phyloP scores from a whole-genome alignment of 1,140 invertebrate genomes.

The Micrasema minimum region DNA sequence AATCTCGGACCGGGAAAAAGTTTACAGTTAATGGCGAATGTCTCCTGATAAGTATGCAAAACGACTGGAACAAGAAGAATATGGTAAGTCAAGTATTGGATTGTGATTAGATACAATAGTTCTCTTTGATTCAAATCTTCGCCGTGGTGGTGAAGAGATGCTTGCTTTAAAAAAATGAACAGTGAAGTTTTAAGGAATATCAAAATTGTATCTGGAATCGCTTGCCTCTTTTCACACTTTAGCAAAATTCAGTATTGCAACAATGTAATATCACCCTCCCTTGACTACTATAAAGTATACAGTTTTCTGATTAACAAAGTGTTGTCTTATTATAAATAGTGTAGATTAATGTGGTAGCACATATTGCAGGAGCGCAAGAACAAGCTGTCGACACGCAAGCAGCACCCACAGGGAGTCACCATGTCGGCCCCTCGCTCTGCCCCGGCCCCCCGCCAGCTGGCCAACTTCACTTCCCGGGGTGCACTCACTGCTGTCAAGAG shows the following conservation, averaged over 20 bases:
- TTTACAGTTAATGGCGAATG: slow-evolving; percentile 72
- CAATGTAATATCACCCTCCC: too few relatives aligned
- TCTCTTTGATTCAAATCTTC: too few relatives aligned
- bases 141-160: too few relatives aligned
- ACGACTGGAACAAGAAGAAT: slow-evolving; percentile 68
- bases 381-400: slow-evolving; percentile 46
- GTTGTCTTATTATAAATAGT: too few relatives aligned
- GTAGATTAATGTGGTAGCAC: neutral
- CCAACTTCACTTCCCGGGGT: slow-evolving; percentile 27
- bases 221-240: too few relatives aligned
- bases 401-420: neutral
- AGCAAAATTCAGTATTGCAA: too few relatives aligned
- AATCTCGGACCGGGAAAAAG: slow-evolving; percentile 61
- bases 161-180: too few relatives aligned
- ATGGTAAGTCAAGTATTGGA: slow-evolving; percentile 59
- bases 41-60: slow-evolving; percentile 67
- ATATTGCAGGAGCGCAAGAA: slow-evolving; percentile 44
- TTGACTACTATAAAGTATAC: too few relatives aligned
- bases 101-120: too few relatives aligned
- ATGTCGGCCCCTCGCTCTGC: slow-evolving; percentile 44
- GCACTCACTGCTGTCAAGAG: slow-evolving; percentile 49
- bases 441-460: slow-evolving; percentile 30
- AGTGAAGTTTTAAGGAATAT: too few relatives aligned
- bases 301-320: too few relatives aligned
- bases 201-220: too few relatives aligned